Conservation (phyloP, 2,113 vertebrate species). For the Dromaius novaehollandiae region DNA sequence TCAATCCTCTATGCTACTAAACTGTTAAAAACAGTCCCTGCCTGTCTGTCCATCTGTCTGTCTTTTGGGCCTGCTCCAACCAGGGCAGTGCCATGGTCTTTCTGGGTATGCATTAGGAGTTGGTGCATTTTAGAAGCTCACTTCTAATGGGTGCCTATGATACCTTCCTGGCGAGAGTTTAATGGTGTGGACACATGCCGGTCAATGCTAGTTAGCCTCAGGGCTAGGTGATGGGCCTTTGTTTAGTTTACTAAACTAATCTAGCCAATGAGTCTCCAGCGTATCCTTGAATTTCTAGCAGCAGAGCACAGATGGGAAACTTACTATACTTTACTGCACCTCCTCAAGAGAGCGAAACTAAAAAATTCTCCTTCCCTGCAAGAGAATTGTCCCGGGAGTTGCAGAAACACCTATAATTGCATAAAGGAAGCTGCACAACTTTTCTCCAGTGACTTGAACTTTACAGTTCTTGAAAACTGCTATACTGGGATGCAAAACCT, state of each 20-base stretch:
- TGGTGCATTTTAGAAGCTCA: neutral
- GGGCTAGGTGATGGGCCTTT: neutral
- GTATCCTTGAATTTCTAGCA: neutral
- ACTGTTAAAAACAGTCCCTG: neutral
- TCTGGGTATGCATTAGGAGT: neutral
- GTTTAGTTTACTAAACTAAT: neutral
- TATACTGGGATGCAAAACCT: neutral
- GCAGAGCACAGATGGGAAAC: neutral
- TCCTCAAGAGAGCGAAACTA: neutral
- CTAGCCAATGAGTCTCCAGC: neutral
- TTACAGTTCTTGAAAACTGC: neutral
- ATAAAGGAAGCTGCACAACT: neutral
- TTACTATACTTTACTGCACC: neutral
- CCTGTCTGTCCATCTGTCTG: neutral
- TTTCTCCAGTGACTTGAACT: neutral
- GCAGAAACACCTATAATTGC: neutral
- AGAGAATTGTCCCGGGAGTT: neutral
- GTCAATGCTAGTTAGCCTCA: neutral
- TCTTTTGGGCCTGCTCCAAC: neutral
- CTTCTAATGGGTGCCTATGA: neutral
- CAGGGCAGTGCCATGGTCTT: neutral
- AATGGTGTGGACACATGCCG: neutral
- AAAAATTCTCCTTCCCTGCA: neutral
- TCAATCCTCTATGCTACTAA: neutral
- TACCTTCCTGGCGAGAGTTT: neutral